phyloP scores from a whole-genome alignment of 2,888 invertebrate species.

The Ceraclea dissimilis region DNA sequence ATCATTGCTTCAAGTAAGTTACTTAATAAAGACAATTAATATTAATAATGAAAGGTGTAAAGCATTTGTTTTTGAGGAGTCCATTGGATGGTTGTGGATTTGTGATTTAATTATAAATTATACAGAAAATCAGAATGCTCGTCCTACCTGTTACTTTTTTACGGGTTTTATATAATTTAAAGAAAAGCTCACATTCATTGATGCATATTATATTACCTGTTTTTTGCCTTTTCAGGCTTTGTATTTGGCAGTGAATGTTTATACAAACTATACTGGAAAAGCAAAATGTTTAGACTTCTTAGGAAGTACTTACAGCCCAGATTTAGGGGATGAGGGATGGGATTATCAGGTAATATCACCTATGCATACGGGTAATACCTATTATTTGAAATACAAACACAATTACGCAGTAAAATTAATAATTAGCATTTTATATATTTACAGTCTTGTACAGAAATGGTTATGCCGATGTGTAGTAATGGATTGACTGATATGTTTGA shows the following conservation, averaged over 20 bases:
- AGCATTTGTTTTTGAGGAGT: neutral
- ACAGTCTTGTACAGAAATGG: conserved; percentile 92
- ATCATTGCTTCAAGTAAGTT: conserved; percentile 11
- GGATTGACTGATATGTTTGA: conserved; percentile 81
- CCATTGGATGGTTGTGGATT: too few species aligned
- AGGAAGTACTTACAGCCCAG: conserved; percentile 46
- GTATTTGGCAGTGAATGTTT: conserved; percentile 63
- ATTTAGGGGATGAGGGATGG: conserved; percentile 69
- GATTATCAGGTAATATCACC: conserved; percentile 66
- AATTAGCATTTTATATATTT: conserved; percentile 5
- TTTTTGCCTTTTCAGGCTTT: conserved; percentile 52
- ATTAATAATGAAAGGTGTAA: too few species aligned
- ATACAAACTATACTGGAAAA: conserved; percentile 73
- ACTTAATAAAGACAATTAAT: neutral
- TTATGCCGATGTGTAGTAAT: conserved; percentile 86
- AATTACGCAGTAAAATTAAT: neutral
- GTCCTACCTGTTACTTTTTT: too few species aligned
- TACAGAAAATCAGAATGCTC: too few species aligned
- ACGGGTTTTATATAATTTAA: too few species aligned
- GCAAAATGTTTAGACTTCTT: conserved; percentile 59
- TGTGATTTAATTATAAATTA: too few species aligned
- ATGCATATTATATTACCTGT: too few species aligned
- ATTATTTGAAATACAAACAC: too few species aligned
- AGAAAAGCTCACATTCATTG: too few species aligned
- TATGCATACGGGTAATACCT: neutral